phyloP scores from a whole-genome alignment of 2,797 vertebrate species.

The Poecile montanus region DNA sequence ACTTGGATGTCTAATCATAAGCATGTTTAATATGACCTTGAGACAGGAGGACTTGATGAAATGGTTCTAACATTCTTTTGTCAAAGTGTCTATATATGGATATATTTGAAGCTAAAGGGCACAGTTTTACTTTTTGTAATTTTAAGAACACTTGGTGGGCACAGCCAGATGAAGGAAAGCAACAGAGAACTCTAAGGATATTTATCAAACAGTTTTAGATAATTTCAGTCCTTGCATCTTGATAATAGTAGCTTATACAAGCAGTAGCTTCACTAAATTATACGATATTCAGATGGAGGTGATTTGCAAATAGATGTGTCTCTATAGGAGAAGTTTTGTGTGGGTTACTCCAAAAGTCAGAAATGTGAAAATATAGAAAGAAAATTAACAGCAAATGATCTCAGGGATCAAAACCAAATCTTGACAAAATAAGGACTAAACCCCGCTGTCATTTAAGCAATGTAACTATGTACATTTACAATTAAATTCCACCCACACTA shows the following conservation, averaged over 20 bases:
- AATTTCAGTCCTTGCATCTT: constrained; percentile 1
- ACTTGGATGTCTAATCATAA: background rate
- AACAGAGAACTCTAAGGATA: background rate
- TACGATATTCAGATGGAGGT: constrained; percentile 17
- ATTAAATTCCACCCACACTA: constrained; percentile 16
- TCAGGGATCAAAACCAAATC: background rate
- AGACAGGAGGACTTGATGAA: background rate
- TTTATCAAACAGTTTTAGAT: constrained; percentile 34
- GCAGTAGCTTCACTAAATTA: constrained; percentile 3
- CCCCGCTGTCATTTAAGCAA: background rate
- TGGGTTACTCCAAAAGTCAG: constrained; percentile 24
- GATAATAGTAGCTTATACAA: constrained; percentile 5
- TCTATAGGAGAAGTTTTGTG: background rate
- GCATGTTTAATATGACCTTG: background rate
- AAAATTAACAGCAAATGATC: constrained; percentile 19
- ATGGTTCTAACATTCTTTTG: background rate
- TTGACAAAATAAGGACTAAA: constrained; percentile 12
- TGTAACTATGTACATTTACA: background rate
- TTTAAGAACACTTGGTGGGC: background rate
- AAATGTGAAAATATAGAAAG: background rate
- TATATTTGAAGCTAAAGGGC: constrained; percentile 3
- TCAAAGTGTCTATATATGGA: background rate
- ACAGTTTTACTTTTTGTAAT: background rate
- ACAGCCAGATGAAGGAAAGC: background rate
- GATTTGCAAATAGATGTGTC: constrained; percentile 32